Conservation (phyloP, 2,888 invertebrate genomes). For the Heliconius erato region DNA sequence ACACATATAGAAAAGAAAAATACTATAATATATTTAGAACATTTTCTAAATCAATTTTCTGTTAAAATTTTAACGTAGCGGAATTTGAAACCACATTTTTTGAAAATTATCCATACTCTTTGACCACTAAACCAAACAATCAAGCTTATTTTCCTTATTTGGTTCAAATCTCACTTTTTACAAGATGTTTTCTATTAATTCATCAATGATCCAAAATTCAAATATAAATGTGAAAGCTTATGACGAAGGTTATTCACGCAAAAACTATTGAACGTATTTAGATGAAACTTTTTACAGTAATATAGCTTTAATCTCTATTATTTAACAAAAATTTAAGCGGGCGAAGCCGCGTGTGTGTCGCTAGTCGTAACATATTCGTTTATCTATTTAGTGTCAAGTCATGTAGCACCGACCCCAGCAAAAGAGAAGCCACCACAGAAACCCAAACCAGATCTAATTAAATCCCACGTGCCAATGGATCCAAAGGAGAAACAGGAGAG, state of each 20-base stretch:
- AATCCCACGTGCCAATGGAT: constrained; percentile 72
- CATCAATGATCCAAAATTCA: too few relatives aligned
- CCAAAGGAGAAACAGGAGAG: constrained; percentile 77
- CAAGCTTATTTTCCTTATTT: not conserved
- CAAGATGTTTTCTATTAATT: too few relatives aligned
- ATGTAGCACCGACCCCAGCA: constrained; percentile 62
- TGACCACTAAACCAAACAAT: not conserved
- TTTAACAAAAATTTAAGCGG: not conserved
- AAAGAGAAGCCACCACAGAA: constrained; percentile 62
- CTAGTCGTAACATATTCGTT: not conserved
- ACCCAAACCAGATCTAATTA: constrained; percentile 78
- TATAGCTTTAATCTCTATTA: too few relatives aligned
- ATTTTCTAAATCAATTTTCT: too few relatives aligned
- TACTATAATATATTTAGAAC: not conserved
- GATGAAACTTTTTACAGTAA: too few relatives aligned
- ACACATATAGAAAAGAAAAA: not conserved
- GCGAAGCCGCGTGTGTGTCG: not conserved
- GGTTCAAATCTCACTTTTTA: not conserved
- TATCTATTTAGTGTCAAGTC: constrained; percentile 70
- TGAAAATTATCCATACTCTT: not conserved
- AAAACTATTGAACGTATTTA: too few relatives aligned
- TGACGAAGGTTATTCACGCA: not conserved
- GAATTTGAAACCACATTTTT: not conserved
- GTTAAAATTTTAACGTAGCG: too few relatives aligned
- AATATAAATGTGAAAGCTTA: not conserved